Evolutionary conservation across 2,888 invertebrate species (phyloP).

Genomic region (Meandrusa payeni): DNA sequence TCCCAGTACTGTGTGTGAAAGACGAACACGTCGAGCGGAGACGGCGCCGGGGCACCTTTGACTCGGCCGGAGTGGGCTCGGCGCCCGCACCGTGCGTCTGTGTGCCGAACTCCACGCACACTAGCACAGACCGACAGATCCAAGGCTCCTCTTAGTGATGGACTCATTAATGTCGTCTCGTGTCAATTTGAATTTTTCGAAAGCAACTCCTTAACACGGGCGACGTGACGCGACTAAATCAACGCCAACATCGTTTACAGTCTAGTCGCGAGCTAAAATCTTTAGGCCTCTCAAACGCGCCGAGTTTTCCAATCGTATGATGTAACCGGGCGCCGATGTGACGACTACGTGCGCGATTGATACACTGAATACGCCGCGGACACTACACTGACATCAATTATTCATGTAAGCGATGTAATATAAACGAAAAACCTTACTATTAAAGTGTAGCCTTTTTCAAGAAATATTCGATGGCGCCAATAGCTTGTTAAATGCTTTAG

Average conservation of each 20-base stretch:
- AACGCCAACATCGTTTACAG: constrained; percentile 44
- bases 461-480: too few species aligned
- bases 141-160: constrained; percentile 29
- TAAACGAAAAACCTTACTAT: constrained; percentile 31
- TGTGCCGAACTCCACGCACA: constrained; percentile 51
- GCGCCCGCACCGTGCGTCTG: constrained; percentile 41
- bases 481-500: too few species aligned
- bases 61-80: constrained; percentile 45
- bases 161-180: constrained; percentile 67
- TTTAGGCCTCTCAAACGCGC: constrained; percentile 55
- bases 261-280: constrained; percentile 52
- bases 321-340: constrained; percentile 69
- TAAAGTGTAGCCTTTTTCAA: constrained; percentile 24
- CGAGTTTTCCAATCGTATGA: constrained; percentile 70
- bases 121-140: not conserved
- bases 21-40: constrained; percentile 35
- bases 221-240: constrained; percentile 59
- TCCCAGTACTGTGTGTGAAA: constrained; percentile 17
- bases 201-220: constrained; percentile 52
- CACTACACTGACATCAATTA: constrained; percentile 33
- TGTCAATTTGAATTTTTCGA: constrained; percentile 67
- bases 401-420: constrained; percentile 33
- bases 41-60: constrained; percentile 59
- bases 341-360: constrained; percentile 43
- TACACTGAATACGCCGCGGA: constrained; percentile 37